Evolutionary conservation across 2,113 vertebrate genomes (phyloP).

Genomic region (Tapirus terrestris): DNA sequence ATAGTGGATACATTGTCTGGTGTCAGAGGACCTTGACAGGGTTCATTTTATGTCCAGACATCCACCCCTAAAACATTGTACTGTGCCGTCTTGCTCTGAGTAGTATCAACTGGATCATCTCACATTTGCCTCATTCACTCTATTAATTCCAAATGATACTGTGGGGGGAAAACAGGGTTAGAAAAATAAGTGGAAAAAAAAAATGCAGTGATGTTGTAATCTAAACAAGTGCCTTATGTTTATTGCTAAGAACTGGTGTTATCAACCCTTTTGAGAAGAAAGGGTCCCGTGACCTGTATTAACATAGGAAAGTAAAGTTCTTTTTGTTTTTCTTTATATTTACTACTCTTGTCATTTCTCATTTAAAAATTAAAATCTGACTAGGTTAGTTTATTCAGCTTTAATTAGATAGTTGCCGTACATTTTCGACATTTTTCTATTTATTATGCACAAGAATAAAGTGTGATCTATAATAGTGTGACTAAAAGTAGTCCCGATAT

Average conservation of each 20-base stretch:
- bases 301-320: constrained; percentile 79
- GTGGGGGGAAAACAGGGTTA: constrained; percentile 68
- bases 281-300: constrained; percentile 76
- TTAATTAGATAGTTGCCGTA: constrained; percentile 57
- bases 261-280: constrained; percentile 77
- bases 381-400: constrained; percentile 64
- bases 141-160: constrained; percentile 70
- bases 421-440: constrained; percentile 61
- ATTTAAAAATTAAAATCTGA: constrained; percentile 61
- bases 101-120: constrained; percentile 62
- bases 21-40: constrained; percentile 73
- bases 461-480: constrained; percentile 56
- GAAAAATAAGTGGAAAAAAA: constrained; percentile 44
- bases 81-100: constrained; percentile 58
- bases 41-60: constrained; percentile 70
- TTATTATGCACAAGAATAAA: constrained; percentile 73
- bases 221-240: constrained; percentile 80
- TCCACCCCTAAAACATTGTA: constrained; percentile 66
- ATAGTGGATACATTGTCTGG: constrained; percentile 80
- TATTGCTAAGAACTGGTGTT: constrained; percentile 78
- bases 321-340: constrained; percentile 78
- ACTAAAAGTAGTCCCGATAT: constrained; percentile 44
- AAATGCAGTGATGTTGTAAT: constrained; percentile 72
- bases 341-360: constrained; percentile 79
- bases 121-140: constrained; percentile 61